Percentiles rank a stretch among this genome's conserved stretches.
Evolutionary conservation across 2,797 vertebrate genomes (phyloP).

Genomic region (Bradypodion ventrale): DNA sequence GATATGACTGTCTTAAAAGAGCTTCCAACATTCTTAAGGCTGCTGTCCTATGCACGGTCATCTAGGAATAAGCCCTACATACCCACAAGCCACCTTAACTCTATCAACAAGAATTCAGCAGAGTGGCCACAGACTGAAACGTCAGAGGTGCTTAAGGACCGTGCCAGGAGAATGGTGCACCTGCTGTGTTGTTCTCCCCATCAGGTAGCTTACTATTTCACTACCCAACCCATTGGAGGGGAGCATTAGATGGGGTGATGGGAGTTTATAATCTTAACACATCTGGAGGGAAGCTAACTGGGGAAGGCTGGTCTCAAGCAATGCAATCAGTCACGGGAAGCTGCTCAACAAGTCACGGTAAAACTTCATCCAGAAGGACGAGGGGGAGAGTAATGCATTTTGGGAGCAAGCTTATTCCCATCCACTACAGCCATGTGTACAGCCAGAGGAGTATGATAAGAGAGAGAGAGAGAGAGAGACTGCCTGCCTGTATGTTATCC

Average conservation of each 20-base stretch:
- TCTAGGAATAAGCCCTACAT: not conserved
- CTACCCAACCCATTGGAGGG: not conserved
- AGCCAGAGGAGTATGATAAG: not conserved
- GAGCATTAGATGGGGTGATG: not conserved
- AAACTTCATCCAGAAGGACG: too few species aligned
- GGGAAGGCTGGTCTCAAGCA: not conserved
- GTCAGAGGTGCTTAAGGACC: not conserved
- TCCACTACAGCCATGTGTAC: not conserved
- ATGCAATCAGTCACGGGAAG: not conserved
- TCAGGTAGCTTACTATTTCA: not conserved
- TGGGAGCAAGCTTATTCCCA: not conserved
- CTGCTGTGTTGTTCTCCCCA: not conserved
- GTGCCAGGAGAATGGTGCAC: not conserved
- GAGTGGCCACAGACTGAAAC: not conserved
- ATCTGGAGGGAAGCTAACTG: not conserved
- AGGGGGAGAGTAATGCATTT: not conserved
- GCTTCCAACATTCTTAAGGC: not conserved
- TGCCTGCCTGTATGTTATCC: slow-evolving; percentile 6
- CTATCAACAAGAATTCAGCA: too few species aligned
- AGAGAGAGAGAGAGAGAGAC: too few species aligned
- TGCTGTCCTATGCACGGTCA: not conserved
- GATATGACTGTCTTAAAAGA: not conserved
- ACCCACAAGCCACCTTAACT: too few species aligned
- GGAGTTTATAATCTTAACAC: not conserved
- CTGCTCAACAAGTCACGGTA: not conserved